Evolutionary conservation across 2,888 invertebrate genomes (phyloP).

Genomic region (Eilema griseolum): DNA sequence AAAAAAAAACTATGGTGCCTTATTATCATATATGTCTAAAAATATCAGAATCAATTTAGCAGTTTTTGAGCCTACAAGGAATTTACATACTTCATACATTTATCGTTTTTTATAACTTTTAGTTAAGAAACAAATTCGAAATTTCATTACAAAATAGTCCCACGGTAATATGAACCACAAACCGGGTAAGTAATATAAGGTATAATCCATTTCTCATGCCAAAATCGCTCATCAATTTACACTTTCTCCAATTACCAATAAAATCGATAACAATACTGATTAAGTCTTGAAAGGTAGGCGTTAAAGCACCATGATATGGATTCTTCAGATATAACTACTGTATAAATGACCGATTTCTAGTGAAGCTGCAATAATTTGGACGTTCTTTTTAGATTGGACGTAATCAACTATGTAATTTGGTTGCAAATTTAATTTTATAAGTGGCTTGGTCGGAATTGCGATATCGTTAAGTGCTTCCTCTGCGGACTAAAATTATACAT

Average conservation of each 20-base stretch:
- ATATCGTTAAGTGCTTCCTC: conserved; percentile 8
- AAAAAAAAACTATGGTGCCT: too few relatives aligned
- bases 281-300: conserved; percentile 3
- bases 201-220: neutral
- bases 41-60: too few relatives aligned
- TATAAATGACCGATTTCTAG: neutral
- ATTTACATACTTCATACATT: too few relatives aligned
- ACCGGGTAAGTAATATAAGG: neutral
- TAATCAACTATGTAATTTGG: neutral
- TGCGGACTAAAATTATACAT: neutral
- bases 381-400: neutral
- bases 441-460: neutral
- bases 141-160: neutral
- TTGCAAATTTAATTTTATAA: conserved; percentile 11
- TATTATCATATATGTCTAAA: too few relatives aligned
- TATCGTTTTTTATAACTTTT: too few relatives aligned
- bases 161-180: neutral
- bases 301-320: neutral
- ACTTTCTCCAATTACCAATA: conserved; percentile 2
- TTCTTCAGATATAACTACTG: neutral
- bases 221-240: neutral
- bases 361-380: neutral
- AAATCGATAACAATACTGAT: neutral
- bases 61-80: too few relatives aligned
- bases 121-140: neutral